Base-by-base conservation (phyloP, 92 coral and sea anemone genomes). In the Porites divaricata region DNA sequence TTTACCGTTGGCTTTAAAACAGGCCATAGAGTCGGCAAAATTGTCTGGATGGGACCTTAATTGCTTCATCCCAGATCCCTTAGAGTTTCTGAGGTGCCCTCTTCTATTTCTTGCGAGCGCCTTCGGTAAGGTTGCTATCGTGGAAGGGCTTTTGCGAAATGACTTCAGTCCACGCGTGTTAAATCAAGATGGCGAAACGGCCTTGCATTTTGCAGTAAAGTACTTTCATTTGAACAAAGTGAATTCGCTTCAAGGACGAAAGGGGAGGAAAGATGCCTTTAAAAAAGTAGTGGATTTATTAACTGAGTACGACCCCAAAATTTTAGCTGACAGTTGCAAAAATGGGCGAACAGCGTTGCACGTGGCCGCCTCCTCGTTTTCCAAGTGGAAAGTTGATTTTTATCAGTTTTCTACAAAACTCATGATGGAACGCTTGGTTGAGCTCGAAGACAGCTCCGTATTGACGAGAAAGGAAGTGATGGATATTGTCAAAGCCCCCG, bases 111-210 rank as follows among this genome's bases (percentile, higher is more conserved):
- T 79, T 11, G 75, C 84, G 9, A 52, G 75, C 20, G 84, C 84
- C 19, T 79, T 79, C 41, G 84, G 75, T 10, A 79, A 79, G 66
- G 2, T 1, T 28, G 74, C 50, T 5, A 25, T 79, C 51, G 54
- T 67, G 9, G 53, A 79, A 67, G 75, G 74, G 4, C 75, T 79
- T 10, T 22, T 67, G 3, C 64, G 56, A 52, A 52, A 67, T 51
- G 20, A 67, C 20, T 79, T 79, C 28, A 67, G 24, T 52, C 65
- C 75, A 63, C 21, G 62, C 20, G 84, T 25, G 50, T 26, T 79
- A 24, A 79, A 67, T 25, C 50, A 79, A 67, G 8, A 69, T 67
- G 84, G 84, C 84, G 84, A 79, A 16, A 79, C 64, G 4, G 84
- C 74, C 12, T 57, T 79, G 58, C 84, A 79, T 54, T 67, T 69